Base-by-base conservation (phyloP, 2,113 vertebrate species). In the Tragelaphus scriptus region DNA sequence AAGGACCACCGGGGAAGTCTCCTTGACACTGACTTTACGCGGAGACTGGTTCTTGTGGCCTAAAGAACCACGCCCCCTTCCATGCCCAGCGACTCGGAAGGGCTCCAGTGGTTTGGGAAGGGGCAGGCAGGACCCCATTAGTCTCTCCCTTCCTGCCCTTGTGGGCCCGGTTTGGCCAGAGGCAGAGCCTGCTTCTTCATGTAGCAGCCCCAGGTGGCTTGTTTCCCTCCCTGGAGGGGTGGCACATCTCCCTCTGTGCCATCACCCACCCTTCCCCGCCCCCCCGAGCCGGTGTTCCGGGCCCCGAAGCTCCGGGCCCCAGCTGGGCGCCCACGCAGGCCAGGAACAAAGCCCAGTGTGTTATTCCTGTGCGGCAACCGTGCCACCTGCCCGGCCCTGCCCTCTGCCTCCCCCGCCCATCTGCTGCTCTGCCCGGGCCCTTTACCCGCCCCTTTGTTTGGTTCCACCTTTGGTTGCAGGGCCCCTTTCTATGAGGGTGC, bases 281-380 rank as follows among this genome's bases (percentile, higher is more conserved):
- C 56, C 56, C 44, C 88, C 58, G n/a, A 15, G 65, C 23, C 16
- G 26, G 80, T 40, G 61, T 84, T 96, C 61, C 85, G 47, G 93
- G n/a, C 88, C 47, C 53, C 5, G 36, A 5, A 13, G 75, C 92
- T 93, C 71, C 4, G 9, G n/a, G 95, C 36, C 91, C 94, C 75
- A 86, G 36, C n/a, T 44, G 40, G 79, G 61, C 10, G 0, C 92
- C 91, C 79, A 89, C 28, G 0, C 30, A 40, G 95, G 75, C 94
- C 63, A 26, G 59, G 80, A 96, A 97, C 96, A 97, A 98, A 97
- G 96, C 93, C 91, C 36, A 1, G 65, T 79, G 86, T 97, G 82
- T 96, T 94, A 40, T 58, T 90, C 32, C 63, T 85, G 79, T 36
- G 1, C 14, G 0, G n/a, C 94, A 86, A 88, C 92, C 32, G 9